Evolutionary conservation across 1,140 invertebrate genomes (phyloP).

Genomic region (Ctenoplectra terminalis): DNA sequence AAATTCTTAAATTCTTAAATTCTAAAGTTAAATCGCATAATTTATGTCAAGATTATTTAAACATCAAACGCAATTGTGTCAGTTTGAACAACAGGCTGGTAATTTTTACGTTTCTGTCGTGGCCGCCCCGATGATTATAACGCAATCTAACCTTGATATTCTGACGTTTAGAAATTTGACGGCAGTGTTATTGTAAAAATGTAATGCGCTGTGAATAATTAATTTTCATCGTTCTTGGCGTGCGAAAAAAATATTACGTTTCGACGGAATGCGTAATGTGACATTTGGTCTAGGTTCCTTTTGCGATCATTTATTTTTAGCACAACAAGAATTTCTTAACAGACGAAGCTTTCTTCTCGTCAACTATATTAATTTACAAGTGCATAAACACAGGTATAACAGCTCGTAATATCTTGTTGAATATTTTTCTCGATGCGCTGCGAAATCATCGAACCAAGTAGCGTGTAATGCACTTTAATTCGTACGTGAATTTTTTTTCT

Average conservation of each 20-base stretch:
- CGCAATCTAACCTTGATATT: constrained; percentile 49
- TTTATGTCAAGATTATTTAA: neutral
- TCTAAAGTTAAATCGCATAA: neutral
- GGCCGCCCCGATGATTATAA: neutral
- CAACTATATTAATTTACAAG: constrained; percentile 39
- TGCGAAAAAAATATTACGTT: constrained; percentile 23
- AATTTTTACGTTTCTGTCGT: neutral
- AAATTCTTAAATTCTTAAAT: no score
- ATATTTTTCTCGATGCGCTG: constrained; percentile 10
- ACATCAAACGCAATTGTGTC: neutral
- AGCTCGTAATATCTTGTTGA: neutral
- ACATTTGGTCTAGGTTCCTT: constrained; percentile 32
- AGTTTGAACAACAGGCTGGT: neutral
- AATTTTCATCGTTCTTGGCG: constrained; percentile 3
- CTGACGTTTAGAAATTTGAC: constrained; percentile 55
- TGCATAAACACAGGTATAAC: constrained; percentile 38
- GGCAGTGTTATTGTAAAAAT: constrained; percentile 45
- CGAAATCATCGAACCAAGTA: neutral
- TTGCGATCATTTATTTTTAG: constrained; percentile 49
- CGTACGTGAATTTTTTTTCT: neutral
- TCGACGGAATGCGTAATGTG: constrained; percentile 36
- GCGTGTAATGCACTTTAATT: neutral
- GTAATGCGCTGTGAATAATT: constrained; percentile 48
- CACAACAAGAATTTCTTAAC: constrained; percentile 35
- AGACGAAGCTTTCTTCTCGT: constrained; percentile 14